Conservation (phyloP, 64 coral and sea anemone species). For the Dendrophyllia cribrosa region DNA sequence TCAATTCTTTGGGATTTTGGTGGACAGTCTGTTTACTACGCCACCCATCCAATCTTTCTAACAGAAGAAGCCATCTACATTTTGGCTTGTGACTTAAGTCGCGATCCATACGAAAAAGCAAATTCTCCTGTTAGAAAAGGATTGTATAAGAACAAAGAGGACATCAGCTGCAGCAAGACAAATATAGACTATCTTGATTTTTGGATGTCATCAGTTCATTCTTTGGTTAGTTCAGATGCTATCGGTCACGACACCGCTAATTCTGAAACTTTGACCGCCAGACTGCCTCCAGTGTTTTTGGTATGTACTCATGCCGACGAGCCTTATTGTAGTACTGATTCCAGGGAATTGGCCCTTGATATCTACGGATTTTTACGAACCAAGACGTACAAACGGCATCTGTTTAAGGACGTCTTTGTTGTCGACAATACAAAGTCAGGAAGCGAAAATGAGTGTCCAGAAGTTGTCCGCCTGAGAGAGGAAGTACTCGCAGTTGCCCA, state of each 20-base stretch:
- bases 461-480: no score
- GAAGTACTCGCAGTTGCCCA: no score
- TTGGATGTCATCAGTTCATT: neutral
- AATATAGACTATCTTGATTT: constrained; percentile 2
- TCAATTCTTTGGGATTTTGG: constrained; percentile 20
- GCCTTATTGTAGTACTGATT: neutral
- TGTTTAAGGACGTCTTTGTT: no score
- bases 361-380: neutral
- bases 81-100: neutral
- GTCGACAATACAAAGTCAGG: no score
- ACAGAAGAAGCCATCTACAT: neutral
- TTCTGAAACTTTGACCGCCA: neutral
- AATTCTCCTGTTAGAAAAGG: neutral
- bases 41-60: neutral
- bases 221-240: neutral
- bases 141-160: neutral
- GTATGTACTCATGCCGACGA: neutral
- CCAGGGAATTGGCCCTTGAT: neutral
- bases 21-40: neutral
- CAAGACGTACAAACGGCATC: no score
- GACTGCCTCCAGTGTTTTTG: constrained; percentile 2
- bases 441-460: no score
- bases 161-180: neutral
- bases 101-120: neutral
- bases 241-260: neutral